These are phyloP conservation scores for Furnarius figulus DNA, from an alignment of 2,113 vertebrate species.

Conservation along the genomic window DNA sequence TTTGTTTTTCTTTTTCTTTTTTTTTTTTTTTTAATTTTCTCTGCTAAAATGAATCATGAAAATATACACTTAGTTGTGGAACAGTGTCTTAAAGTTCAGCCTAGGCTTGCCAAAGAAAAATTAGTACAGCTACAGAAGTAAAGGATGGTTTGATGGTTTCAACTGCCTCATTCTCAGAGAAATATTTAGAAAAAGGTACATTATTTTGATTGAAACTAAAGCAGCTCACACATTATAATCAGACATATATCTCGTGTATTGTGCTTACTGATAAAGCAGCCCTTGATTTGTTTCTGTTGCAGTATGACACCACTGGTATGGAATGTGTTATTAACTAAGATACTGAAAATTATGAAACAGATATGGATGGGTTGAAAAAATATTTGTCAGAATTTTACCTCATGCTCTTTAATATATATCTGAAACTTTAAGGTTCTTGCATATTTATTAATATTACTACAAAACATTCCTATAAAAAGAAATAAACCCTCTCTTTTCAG, in stretches of 20 bases:
- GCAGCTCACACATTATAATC: background rate
- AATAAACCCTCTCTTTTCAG: background rate
- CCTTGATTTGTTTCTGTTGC: background rate
- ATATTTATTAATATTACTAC: background rate
- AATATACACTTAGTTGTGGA: background rate
- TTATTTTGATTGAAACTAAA: background rate
- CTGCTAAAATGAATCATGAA: background rate
- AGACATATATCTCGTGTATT: background rate
- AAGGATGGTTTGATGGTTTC: background rate
- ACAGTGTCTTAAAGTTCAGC: background rate
- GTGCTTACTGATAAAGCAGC: background rate
- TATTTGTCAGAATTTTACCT: background rate
- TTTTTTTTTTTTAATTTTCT: background rate
- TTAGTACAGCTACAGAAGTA: background rate
- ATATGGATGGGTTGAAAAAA: background rate
- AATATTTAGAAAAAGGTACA: background rate
- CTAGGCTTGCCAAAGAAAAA: background rate
- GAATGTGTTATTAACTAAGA: background rate
- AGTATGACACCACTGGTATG: background rate
- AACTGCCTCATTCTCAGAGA: background rate
- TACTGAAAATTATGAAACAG: background rate
- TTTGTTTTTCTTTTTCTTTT: too few relatives aligned
- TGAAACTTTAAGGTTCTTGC: background rate
- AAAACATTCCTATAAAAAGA: background rate
- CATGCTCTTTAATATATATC: background rate